These are phyloP conservation scores for Anthophora plumipes DNA, from an alignment of 2,888 invertebrate genomes.

Conservation along the genomic window DNA sequence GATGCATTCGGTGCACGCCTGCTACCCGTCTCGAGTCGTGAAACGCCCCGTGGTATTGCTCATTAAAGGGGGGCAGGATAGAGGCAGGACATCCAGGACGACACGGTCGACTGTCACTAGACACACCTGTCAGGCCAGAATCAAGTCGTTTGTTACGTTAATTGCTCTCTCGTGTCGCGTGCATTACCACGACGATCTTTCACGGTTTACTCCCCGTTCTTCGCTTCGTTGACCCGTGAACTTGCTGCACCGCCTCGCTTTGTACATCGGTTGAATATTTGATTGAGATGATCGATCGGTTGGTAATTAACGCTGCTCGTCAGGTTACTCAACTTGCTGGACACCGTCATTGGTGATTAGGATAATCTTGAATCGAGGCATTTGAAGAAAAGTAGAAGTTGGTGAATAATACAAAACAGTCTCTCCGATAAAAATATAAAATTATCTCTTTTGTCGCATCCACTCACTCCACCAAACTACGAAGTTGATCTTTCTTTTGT, in stretches of 20 bases:
- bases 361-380: background rate
- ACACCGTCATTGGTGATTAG: too few relatives aligned
- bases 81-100: constrained; percentile 45
- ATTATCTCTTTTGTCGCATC: too few relatives aligned
- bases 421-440: too few relatives aligned
- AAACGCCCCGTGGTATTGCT: constrained; percentile 54
- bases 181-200: constrained; percentile 59
- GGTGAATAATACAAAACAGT: too few relatives aligned
- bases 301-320: constrained; percentile 25
- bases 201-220: constrained; percentile 57
- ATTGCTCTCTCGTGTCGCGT: constrained; percentile 61
- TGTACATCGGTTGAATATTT: constrained; percentile 19
- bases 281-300: constrained; percentile 23
- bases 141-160: constrained; percentile 67
- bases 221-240: constrained; percentile 45
- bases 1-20: background rate
- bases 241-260: background rate
- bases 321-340: background rate
- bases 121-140: constrained; percentile 57
- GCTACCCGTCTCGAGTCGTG: constrained; percentile 42
- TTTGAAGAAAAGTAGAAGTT: too few relatives aligned
- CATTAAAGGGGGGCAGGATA: constrained; percentile 54
- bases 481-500: too few relatives aligned
- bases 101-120: constrained; percentile 53
- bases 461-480: too few relatives aligned